Percentiles rank a stretch among this genome's conserved stretches.
Conservation (phyloP, 2,797 vertebrate genomes). For the Girardinus metallicus region DNA sequence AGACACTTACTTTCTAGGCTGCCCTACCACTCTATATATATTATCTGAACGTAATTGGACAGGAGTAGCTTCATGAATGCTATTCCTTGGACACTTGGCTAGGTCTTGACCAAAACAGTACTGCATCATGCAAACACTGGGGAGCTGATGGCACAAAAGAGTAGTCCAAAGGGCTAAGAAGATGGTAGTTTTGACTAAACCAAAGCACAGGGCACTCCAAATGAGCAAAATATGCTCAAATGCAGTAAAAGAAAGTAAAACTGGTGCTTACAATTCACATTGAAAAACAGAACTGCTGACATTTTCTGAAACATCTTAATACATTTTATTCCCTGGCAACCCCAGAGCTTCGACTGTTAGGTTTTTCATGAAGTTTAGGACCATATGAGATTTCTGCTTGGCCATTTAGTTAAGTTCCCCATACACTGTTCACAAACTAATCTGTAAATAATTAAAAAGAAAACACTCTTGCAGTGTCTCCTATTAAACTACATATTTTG, state of each 20-base stretch:
- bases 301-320: slow-evolving; percentile 5
- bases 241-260: neutral
- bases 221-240: neutral
- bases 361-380: neutral
- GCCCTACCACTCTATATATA: neutral
- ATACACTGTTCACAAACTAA: neutral
- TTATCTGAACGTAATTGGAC: slow-evolving; percentile 3
- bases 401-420: neutral
- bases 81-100: neutral
- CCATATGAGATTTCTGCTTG: neutral
- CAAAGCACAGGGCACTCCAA: neutral
- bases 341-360: neutral
- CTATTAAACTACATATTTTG: neutral
- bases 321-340: neutral
- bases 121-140: neutral
- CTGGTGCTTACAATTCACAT: neutral
- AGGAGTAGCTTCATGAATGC: neutral
- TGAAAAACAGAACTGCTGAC: neutral
- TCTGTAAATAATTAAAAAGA: neutral
- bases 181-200: slow-evolving; percentile 1
- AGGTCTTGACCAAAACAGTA: slow-evolving; percentile 5
- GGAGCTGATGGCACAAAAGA: neutral
- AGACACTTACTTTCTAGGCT: neutral
- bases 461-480: neutral
- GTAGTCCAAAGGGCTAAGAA: slow-evolving; percentile 3